phyloP scores from a whole-genome alignment of 1,140 invertebrate genomes.

The Brachionus rotundiformis region DNA sequence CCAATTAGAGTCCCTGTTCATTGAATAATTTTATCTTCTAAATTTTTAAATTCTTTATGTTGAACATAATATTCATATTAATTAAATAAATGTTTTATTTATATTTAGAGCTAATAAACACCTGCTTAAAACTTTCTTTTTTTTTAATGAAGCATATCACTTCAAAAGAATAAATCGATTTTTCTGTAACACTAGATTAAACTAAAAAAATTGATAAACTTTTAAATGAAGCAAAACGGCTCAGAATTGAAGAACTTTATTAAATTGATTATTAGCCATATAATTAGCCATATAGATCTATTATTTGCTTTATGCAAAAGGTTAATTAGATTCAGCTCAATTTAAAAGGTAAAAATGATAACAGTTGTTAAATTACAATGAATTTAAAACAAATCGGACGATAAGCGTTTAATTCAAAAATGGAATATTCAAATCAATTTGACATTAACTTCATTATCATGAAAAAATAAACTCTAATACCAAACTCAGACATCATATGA shows the following conservation, averaged over 20 bases:
- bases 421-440: neutral
- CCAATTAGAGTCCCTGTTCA: no score
- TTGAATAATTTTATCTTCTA: no score
- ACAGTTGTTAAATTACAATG: constrained; percentile 24
- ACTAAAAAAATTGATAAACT: neutral
- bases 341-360: constrained; percentile 43
- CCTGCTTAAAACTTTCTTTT: neutral
- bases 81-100: no score
- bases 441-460: neutral
- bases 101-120: neutral
- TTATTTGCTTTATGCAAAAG: neutral
- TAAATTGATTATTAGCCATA: constrained; percentile 37
- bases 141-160: neutral
- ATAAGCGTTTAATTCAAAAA: neutral
- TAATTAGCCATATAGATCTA: neutral
- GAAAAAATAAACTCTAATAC: neutral
- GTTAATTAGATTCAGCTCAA: constrained; percentile 6
- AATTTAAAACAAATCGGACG: neutral
- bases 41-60: no score
- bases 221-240: constrained; percentile 25
- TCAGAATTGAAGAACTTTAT: neutral
- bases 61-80: no score
- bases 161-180: neutral
- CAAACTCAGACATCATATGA: neutral
- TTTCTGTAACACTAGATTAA: neutral